Evolutionary conservation across 1,140 invertebrate species (phyloP), one percentile per base, ranked within the genome.

Genomic region (Adelges cooleyi): DNA sequence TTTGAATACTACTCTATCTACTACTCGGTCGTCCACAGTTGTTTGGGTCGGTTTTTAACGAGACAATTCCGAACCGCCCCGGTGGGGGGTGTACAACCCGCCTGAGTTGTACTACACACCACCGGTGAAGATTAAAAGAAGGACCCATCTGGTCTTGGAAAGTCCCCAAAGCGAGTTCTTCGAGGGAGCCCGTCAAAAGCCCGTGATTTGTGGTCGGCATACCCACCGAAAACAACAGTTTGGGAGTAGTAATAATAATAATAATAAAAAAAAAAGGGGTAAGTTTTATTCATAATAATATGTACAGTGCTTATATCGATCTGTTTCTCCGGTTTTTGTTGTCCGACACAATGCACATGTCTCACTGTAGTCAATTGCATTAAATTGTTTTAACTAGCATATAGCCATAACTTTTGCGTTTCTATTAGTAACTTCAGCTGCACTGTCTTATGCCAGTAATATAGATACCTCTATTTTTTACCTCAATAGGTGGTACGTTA

Each of bases 121-220:
- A 29, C 54, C 42, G 11, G 42, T 33, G 42, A 46, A 62, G 56
- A 62, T 62, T 62, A 62, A 62, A 62, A 62, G 42, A 48, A 46
- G 56, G 56, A 62, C 56, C 25, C 56, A 62, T 62, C 56, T 62
- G 56, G 56, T 13, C 42, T 29, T 33, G 17, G 13, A 25, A 25
- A 62, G 54, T 46, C 40, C 54, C 23, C 9, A 20, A 59, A 40
- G 56, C 42, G 42, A 62, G 56, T 62, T 33, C 42, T 48, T 59
- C 5, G 54, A 2, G n/a, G 4, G 13, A 5, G 18, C 42, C 56
- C 42, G 56, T 62, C 56, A 62, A 62, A 62, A 8, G 25, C 42
- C 27, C 18, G 56, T 62, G 56, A 62, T 62, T 62, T 62, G 56
- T 62, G 56, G 42, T 62, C 42, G 56, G n/a, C n/a, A n/a, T 15